Evolutionary conservation across 2,797 vertebrate species (phyloP).

Genomic region (Sebastes steindachneri): DNA sequence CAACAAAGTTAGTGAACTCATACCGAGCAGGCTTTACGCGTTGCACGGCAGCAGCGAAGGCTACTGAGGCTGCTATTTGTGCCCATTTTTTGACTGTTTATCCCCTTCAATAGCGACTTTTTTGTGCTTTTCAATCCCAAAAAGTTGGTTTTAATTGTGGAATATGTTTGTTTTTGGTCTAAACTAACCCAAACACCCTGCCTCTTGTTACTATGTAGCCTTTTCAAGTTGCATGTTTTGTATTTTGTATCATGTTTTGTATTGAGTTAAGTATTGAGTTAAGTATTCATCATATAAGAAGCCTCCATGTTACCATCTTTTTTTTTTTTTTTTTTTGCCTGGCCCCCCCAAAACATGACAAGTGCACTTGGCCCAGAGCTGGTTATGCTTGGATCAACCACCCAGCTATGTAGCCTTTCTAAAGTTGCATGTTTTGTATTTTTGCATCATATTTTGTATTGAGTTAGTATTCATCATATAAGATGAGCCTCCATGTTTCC

Average conservation of each 20-base stretch:
- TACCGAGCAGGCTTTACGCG: not conserved
- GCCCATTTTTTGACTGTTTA: not conserved
- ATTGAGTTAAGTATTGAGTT: too few species aligned
- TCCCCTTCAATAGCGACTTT: not conserved
- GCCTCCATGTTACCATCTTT: not conserved
- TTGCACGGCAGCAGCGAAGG: not conserved
- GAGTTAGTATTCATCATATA: not conserved
- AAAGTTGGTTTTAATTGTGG: not conserved
- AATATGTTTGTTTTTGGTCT: not conserved
- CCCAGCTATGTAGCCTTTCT: too few species aligned
- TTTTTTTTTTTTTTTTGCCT: not conserved
- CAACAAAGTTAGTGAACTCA: slow-evolving; percentile 28
- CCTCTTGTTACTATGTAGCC: slow-evolving; percentile 6
- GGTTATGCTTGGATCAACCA: slow-evolving; percentile 10
- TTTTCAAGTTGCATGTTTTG: too few species aligned
- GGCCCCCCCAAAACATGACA: not conserved
- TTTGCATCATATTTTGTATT: too few species aligned
- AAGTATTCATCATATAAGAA: not conserved
- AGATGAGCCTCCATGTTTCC: not conserved
- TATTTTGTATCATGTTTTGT: too few species aligned
- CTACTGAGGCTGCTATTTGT: not conserved
- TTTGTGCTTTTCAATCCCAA: fast-evolving
- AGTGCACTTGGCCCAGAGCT: slow-evolving; percentile 34
- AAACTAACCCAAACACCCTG: slow-evolving; percentile 27
- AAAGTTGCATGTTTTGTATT: too few species aligned